phyloP scores from a whole-genome alignment of 1,140 invertebrate genomes.

The Mizuhopecten yessoensis region DNA sequence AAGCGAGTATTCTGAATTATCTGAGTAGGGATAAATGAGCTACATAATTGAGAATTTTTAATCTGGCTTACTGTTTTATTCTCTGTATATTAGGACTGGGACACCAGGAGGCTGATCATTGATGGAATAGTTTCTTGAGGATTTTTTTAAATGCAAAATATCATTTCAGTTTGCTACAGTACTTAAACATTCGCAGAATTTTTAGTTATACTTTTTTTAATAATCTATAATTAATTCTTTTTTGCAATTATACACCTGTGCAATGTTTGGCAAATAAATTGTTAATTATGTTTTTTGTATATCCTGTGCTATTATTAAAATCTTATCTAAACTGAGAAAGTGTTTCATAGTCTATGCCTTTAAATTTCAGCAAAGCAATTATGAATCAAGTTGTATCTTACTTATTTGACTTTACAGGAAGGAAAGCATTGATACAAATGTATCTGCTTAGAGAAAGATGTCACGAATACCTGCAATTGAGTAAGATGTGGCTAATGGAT shows the following conservation, averaged over 20 bases:
- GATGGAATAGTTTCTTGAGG: background rate
- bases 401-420: too few species aligned
- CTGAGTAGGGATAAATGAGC: too few species aligned
- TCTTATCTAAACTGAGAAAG: background rate
- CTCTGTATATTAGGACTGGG: background rate
- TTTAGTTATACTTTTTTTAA: background rate
- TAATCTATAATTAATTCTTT: background rate
- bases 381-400: too few species aligned
- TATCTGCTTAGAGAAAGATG: too few species aligned
- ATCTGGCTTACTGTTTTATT: too few species aligned
- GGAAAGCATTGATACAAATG: too few species aligned
- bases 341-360: too few species aligned
- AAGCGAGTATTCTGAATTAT: too few species aligned
- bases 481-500: too few species aligned
- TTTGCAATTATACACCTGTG: constrained; percentile 38
- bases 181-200: constrained; percentile 27
- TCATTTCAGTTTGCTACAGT: background rate
- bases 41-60: too few species aligned
- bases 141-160: background rate
- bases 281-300: constrained; percentile 16
- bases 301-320: constrained; percentile 17
- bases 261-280: constrained; percentile 18
- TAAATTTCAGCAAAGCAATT: too few species aligned
- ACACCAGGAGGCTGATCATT: background rate
- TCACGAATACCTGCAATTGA: too few species aligned